phyloP scores from a whole-genome alignment of 2,888 invertebrate species.

The Pandemis heparana region DNA sequence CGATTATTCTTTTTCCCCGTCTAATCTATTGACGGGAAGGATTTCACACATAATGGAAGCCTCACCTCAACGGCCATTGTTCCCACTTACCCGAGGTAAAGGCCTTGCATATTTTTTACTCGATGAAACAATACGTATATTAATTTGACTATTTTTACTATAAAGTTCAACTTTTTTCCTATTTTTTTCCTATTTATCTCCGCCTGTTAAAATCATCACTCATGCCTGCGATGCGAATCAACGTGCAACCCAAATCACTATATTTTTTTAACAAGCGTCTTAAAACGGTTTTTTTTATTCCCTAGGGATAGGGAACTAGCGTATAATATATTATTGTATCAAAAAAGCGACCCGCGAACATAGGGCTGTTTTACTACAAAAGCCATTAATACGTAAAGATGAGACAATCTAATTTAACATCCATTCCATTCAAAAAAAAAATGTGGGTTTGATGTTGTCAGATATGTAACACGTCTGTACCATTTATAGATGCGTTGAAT shows the following conservation, averaged over 20 bases:
- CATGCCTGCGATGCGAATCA: too few relatives aligned
- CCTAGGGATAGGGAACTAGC: too few relatives aligned
- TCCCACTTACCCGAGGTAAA: not conserved
- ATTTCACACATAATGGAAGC: not conserved
- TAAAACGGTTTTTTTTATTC: too few relatives aligned
- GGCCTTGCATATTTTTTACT: not conserved
- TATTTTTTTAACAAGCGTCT: too few relatives aligned
- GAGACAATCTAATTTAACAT: not conserved
- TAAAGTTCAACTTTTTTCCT: too few relatives aligned
- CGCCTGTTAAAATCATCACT: too few relatives aligned
- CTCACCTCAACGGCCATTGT: not conserved
- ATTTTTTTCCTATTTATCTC: too few relatives aligned
- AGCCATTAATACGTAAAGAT: not conserved
- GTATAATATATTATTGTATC: too few relatives aligned
- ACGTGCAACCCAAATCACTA: too few relatives aligned
- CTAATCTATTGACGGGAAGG: not conserved
- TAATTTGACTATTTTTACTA: not conserved
- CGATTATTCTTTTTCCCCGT: not conserved
- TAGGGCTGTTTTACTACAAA: too few relatives aligned
- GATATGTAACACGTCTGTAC: not conserved
- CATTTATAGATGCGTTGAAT: conserved; percentile 11
- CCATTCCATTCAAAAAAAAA: not conserved
- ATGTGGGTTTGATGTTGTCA: conserved; percentile 2
- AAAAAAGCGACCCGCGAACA: too few relatives aligned
- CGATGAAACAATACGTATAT: not conserved